Base-by-base conservation (phyloP, 2,888 invertebrate species). In the Brachylomia viminalis region DNA sequence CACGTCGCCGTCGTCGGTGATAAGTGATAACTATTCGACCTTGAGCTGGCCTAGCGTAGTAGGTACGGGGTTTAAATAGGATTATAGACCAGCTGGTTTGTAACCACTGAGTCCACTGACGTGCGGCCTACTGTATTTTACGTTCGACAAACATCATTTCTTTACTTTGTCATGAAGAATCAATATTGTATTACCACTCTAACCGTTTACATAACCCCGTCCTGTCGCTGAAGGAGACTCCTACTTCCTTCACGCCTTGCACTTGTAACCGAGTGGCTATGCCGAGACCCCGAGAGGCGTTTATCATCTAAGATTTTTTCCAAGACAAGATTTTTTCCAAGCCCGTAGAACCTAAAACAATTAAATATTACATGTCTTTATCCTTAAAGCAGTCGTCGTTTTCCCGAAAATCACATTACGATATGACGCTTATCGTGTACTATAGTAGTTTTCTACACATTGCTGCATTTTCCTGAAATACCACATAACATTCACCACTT, bases 221-320 rank as follows among this genome's bases (percentile, higher is more conserved):
- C 85, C 86, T 86, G 75, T 75, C 68, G 30, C 61, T 84, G 88
- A 87, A 91, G 89, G 89, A 90, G 88, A 88, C 89, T 89, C 62
- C 80, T 79, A 86, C 86, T 88, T 89, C 64, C 79, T 79, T 86
- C 87, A 87, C 87, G 84, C 83, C 86, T 81, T 88, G 89, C 82
- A 84, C 82, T 90, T 87, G 87, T 89, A 90, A 90, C 71, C 52
- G 1, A 70, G 56, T 73, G 45, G 38, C 54, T 58, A 30, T 65
- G 38, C 47, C 6, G 64, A 74, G 30, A 58, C 27, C 59, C 2
- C n/a, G 27, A 56, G 45, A 58, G 27, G 15, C 54, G 47, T 58
- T 66, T 62, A 45, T 10, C 15, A 47, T 30, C 30, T 30, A 23
- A 1, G 23, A 15, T 10, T 66, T 49, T 30, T 6, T n/a, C n/a